Base-by-base conservation (phyloP, 2,888 invertebrate species). In the Chloroclystis v-ata region DNA sequence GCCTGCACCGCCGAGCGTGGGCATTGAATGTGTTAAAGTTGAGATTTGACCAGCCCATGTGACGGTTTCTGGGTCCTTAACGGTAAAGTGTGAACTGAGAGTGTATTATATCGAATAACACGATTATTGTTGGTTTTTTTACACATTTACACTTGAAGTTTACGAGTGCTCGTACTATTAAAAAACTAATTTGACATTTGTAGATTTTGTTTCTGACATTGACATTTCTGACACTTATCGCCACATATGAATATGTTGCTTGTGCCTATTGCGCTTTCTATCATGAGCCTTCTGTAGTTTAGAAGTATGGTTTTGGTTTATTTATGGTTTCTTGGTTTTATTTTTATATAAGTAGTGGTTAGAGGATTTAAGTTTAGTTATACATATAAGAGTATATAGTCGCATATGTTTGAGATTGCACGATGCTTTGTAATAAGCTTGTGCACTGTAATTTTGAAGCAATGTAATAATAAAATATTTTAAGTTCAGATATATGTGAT, bases 201-300 rank as follows among this genome's bases (percentile, higher is more conserved):
- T 37, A n/a, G n/a, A n/a, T n/a, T 38, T 39, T 24, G 10, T 40
- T 37, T 49, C 47, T 45, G 47, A 44, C 51, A 47, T 33, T 54
- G 43, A 47, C 44, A 52, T 46, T 41, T 49, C 37, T 49, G 37
- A 45, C 38, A 48, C 40, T 25, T 45, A 48, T 25, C 30, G 46
- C 33, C 47, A 43, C 46, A 45, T 47, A 46, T 46, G 47, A 43
- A 48, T 44, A 26, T 43, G 37, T 46, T 38, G 71, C 71, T 72
- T 72, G 64, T 65, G 69, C 72, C 57, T 60, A 43, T 64, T 47
- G 46, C 49, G 65, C 67, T 69, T 65, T 9, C 9, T 43, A 44
- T 48, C 11, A 25, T 28, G 58, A 58, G 14, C 37, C 37, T 49
- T 53, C 56, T 47, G 20, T 20, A 20, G 20, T 43, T 56, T 54